Evolutionary conservation across 2,113 vertebrate genomes (phyloP).

Genomic region (Melanotaenia duboulayi): DNA sequence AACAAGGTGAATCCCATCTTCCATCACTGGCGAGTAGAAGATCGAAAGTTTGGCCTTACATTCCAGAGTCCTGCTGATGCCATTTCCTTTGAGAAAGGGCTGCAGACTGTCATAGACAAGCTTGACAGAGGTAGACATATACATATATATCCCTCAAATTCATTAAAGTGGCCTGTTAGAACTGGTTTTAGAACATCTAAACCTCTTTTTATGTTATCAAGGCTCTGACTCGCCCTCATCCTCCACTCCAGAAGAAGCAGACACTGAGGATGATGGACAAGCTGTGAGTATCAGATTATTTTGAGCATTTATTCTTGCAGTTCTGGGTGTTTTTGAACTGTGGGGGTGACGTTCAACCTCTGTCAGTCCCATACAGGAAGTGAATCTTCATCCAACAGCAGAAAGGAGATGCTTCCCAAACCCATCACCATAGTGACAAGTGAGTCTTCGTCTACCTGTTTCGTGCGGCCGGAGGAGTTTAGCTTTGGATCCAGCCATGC

Average conservation of each 20-base stretch:
- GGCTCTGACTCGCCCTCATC: slow-evolving; percentile 86
- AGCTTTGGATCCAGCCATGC: slow-evolving; percentile 76
- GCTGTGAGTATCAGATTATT: slow-evolving; percentile 78
- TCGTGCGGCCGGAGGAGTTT: slow-evolving; percentile 82
- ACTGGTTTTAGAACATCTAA: neutral
- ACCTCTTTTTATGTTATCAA: slow-evolving; percentile 65
- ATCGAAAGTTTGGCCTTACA: slow-evolving; percentile 91
- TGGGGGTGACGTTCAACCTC: slow-evolving; percentile 74
- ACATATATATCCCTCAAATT: neutral
- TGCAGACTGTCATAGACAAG: slow-evolving; percentile 88
- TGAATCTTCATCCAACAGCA: slow-evolving; percentile 91
- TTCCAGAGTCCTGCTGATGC: slow-evolving; percentile 94
- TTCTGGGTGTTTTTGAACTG: slow-evolving; percentile 3
- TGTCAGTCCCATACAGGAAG: slow-evolving; percentile 91
- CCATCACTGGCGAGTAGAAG: slow-evolving; percentile 93
- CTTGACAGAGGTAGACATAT: slow-evolving; percentile 86
- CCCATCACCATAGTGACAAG: slow-evolving; percentile 88
- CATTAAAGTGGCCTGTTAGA: neutral
- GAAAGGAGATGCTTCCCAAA: slow-evolving; percentile 90
- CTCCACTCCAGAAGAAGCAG: slow-evolving; percentile 84
- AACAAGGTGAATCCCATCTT: slow-evolving; percentile 96
- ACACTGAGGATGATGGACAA: slow-evolving; percentile 85
- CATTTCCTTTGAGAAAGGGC: slow-evolving; percentile 89
- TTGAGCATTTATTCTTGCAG: neutral
- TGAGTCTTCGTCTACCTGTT: slow-evolving; percentile 89